Evolutionary conservation across 2,797 vertebrate species (phyloP).

Genomic region (Artibeus lituratus): DNA sequence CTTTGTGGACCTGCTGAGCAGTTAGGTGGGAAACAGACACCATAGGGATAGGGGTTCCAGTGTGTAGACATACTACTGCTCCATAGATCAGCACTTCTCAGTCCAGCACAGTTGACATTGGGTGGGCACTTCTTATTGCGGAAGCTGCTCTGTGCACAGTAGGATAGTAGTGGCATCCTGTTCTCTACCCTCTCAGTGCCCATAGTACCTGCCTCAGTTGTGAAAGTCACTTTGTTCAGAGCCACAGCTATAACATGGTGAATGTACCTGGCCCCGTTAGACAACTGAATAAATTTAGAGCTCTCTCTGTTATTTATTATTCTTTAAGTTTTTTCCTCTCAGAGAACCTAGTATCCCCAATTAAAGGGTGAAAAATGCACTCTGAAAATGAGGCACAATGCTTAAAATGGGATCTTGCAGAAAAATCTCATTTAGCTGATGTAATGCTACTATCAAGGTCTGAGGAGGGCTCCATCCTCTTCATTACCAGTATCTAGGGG

Average conservation of each 20-base stretch:
- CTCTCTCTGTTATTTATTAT: no score
- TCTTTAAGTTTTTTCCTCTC: not conserved
- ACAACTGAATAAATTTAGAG: not conserved
- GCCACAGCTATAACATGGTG: not conserved
- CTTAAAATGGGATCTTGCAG: not conserved
- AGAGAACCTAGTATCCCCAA: not conserved
- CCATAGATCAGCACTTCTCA: not conserved
- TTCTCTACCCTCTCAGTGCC: not conserved
- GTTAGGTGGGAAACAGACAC: not conserved
- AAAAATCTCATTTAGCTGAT: not conserved
- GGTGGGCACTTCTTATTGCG: accelerated
- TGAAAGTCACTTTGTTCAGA: not conserved
- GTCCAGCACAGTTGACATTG: not conserved
- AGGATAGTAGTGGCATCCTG: not conserved
- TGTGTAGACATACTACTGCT: accelerated
- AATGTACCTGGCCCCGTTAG: not conserved
- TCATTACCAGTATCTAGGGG: not conserved
- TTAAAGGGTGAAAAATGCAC: not conserved
- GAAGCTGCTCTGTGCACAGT: accelerated
- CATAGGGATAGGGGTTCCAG: no score
- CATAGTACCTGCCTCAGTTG: not conserved
- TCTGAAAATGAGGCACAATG: not conserved
- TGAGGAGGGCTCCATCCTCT: not conserved
- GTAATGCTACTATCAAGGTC: no score
- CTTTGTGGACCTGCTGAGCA: not conserved